Base-by-base conservation (phyloP, 2,797 vertebrate species). In the Brotula barbata region DNA sequence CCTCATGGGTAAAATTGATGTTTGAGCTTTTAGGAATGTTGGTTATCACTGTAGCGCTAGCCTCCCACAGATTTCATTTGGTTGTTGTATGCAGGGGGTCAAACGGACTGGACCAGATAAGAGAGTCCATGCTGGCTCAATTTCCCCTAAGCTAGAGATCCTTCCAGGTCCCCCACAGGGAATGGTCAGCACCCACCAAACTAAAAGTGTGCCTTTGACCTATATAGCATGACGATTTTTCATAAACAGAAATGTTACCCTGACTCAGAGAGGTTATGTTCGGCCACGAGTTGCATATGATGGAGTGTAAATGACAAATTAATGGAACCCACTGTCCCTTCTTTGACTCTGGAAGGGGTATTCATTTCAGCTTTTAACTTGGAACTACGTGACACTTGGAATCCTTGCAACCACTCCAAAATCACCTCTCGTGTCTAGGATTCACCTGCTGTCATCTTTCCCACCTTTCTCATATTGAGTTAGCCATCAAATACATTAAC, bases 111-210 rank as follows among this genome's bases (percentile, higher is more conserved):
- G 79, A 69, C 57, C 54, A 89, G 90, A 93, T 90, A 91, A 90
- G 85, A 58, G 85, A 77, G 78, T 66, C 73, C 90, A 88, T 89
- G 89, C 91, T 91, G 89, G 77, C 87, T 89, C 87, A 90, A 91
- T 91, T 90, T 89, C 84, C 85, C 75, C 77, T 63, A 73, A 75
- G 71, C 63, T 73, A 68, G 71, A 76, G 71, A 83, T 80, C 73
- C 75, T 70, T 53, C 68, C 69, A 68, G 67, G 75, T 60, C 50
- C 62, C 86, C 85, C 62, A 53, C 82, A 57, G 79, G 79, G 78
- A 80, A 33, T 84, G 85, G 81, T 83, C 83, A 88, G 68, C 66
- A 68, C 71, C 75, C 61, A 68, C 71, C 68, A 57, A 71, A 58
- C 79, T 86, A 89, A 72, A 70, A 42, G 66, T 81, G 58, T 73